Base-by-base conservation (phyloP, 2,888 invertebrate species). In the Hydroisotoma schaefferi region DNA sequence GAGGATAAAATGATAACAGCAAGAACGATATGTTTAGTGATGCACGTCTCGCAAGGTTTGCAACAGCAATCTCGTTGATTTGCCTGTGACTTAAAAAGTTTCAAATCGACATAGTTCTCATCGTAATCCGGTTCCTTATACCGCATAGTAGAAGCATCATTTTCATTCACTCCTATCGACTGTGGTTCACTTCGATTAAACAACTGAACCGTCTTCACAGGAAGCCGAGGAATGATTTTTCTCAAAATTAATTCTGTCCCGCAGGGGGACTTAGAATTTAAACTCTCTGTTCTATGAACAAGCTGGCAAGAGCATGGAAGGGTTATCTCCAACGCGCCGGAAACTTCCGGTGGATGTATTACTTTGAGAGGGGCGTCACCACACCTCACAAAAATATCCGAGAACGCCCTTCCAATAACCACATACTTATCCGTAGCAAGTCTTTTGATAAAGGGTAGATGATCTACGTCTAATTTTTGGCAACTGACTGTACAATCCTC, bases 401-500 rank as follows among this genome's bases (percentile, higher is more conserved):
- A 51, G 29, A 55, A 57, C 2, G 63, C 51, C 15, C 37, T 28
- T 15, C 65, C 65, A 10, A 55, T 46, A 23, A 66, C 48, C 1
- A 46, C 62, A 37, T 58, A 65, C 22, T 62, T 57, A 27, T 65
- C 57, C 2, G 65, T 52, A 2, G 26, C 20, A 5, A 62, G 54
- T 10, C 59, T 37, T 29, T 59, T 62, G 5, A 65, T 57, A 47
- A 46, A 65, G 0, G 62, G 65, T 0, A 59, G 53, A 6, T 46
- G n/a, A 8, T 26, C 6, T 1, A 29, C 2, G n/a, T 54, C 53
- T 26, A 55, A 57, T 3, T 40, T 15, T 4, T 40, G 10, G 27
- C 65, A 65, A 3, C 18, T 4, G 48, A 57, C 52, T 3, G 29
- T 29, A 53, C 65, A 65, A n/a, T 23, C 23, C n/a, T 54, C 37